Percentiles rank a stretch among this genome's conserved stretches.
These are phyloP conservation scores for Pterostichus madidus DNA, from an alignment of 2,888 invertebrate species.

Conservation along the genomic window DNA sequence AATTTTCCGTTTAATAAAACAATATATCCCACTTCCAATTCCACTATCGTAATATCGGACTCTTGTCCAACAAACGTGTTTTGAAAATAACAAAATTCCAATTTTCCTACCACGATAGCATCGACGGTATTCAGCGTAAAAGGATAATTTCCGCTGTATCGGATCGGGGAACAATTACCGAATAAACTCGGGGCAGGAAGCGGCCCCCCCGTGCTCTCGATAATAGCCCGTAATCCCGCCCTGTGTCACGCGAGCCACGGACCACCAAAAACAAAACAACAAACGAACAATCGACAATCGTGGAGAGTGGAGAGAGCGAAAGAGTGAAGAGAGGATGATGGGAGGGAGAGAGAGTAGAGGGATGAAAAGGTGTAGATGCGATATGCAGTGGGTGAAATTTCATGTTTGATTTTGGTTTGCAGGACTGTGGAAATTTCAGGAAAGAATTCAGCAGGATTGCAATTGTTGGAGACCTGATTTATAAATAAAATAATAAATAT, in stretches of 20 bases:
- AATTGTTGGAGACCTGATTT: too few relatives aligned
- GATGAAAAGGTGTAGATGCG: too few relatives aligned
- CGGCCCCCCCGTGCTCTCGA: not conserved
- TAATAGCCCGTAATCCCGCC: slow-evolving; percentile 27
- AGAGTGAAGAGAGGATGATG: too few relatives aligned
- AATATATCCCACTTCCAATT: not conserved
- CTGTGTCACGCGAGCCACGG: slow-evolving; percentile 23
- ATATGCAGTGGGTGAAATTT: too few relatives aligned
- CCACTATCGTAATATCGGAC: not conserved
- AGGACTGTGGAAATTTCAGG: too few relatives aligned
- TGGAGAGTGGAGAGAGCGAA: not conserved
- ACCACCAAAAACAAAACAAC: slow-evolving; percentile 18
- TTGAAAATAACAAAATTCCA: not conserved
- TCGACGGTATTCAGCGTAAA: slow-evolving; percentile 2
- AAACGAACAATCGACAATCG: slow-evolving; percentile 7
- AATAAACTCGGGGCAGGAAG: slow-evolving; percentile 22
- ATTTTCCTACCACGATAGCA: not conserved
- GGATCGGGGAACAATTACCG: slow-evolving; percentile 13
- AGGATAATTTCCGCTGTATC: slow-evolving; percentile 32
- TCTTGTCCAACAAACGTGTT: not conserved
- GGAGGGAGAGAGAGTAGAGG: too few relatives aligned
- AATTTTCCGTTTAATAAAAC: not conserved
- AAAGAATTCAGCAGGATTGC: too few relatives aligned
- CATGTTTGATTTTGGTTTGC: too few relatives aligned
- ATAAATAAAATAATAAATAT: too few relatives aligned